Base-by-base conservation (phyloP, 1,140 invertebrate species). In the Anadara kagoshimensis region DNA sequence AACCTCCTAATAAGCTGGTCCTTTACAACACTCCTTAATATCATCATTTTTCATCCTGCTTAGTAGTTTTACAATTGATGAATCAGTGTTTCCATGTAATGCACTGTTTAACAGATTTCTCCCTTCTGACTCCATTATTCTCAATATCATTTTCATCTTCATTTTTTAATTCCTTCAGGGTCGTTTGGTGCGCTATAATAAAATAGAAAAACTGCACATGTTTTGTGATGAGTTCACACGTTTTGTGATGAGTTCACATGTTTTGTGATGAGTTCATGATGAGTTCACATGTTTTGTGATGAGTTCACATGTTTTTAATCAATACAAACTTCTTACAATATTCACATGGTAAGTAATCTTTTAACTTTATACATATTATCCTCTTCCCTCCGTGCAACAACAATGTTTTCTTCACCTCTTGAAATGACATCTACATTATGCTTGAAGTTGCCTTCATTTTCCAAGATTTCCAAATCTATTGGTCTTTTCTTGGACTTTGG, bases 1-100 rank as follows among this genome's bases (percentile, higher is more conserved):
- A 47, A 74, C 43, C 45, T 74, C 51, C n/a, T 68, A 26, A 74
- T 74, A 10, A 74, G n/a, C 29, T 53, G 45, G 47, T 74, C 64
- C 7, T 68, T 61, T 54, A 26, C 51, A 14, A 74, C 49, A 10
- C 68, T 68, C 57, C 47, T 68, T 74, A 3, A 74, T 53, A 26
- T 24, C 65, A 56, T 74, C 72, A 64, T 68, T 43, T n/a, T 63
- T 18, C 65, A 74, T 68, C 22, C 72, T 61, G 11, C 59, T 26
- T 16, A 74, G 36, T 49, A 74, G 59, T 63, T 68, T 61, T 18
- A 24, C 41, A 20, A 74, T 24, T 36, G 29, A 57, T 51, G 11
- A 8, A 61, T 67, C 49, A 53, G 20, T 22, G 43, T 74, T 49
- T 44, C 49, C 16, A 18, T 68, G 22, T n/a, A 68, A 43, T n/a